Evolutionary conservation across 64 coral and sea anemone species (phyloP).

Genomic region (Hydrozoanthus tunicans): DNA sequence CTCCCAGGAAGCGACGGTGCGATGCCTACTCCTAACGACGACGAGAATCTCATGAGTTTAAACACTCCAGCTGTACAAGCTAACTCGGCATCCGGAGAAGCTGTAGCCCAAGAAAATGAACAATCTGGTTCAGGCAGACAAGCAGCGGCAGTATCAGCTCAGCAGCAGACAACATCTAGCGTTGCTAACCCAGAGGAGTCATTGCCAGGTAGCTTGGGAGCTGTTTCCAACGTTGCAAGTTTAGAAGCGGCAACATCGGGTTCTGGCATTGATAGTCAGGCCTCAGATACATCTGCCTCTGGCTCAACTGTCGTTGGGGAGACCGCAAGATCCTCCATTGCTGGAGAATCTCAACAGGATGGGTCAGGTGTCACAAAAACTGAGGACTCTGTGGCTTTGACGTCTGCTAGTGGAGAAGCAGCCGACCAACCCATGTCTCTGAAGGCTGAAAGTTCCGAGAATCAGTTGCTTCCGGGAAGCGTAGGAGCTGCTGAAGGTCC

Average conservation of each 20-base stretch:
- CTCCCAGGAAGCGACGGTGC: conserved; percentile 70
- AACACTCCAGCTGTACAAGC: conserved; percentile 39
- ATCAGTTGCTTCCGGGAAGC: conserved; percentile 81
- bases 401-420: conserved; percentile 30
- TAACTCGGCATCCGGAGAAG: conserved; percentile 30
- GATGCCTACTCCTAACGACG: conserved; percentile 30
- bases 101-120: not conserved
- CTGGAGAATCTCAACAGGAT: conserved; percentile 37
- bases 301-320: conserved; percentile 1
- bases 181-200: not conserved
- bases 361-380: not conserved
- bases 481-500: conserved; percentile 82
- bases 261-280: conserved; percentile 40
- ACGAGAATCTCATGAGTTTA: conserved; percentile 14
- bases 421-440: conserved; percentile 35
- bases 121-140: conserved; percentile 22
- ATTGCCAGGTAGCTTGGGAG: conserved; percentile 48
- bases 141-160: not conserved
- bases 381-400: conserved; percentile 2
- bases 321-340: conserved; percentile 14
- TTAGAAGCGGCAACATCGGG: conserved; percentile 2
- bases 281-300: conserved; percentile 30
- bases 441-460: conserved; percentile 37
- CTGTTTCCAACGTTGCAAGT: not conserved
- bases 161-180: conserved; percentile 15